Base-by-base conservation (phyloP, 2,888 invertebrate species). In the Temnothorax rugatulus region DNA sequence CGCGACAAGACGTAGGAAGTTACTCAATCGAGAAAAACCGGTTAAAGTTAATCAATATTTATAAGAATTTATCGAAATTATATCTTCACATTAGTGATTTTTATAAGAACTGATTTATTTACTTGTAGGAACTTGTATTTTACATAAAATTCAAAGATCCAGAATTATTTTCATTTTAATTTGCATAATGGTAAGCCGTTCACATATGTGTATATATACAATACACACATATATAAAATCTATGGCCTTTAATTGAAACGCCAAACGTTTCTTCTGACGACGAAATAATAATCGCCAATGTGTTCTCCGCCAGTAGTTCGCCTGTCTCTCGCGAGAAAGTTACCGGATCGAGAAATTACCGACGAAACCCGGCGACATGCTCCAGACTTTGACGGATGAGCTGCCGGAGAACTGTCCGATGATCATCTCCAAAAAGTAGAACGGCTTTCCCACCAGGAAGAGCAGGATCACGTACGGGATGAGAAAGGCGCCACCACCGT, bases 341-440 rank as follows among this genome's bases (percentile, higher is more conserved):
- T 41, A 71, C 11, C 7, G 44, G 4, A 21, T 34, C 38, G 7
- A n/a, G 11, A 25, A 84, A 79, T 82, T 89, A 92, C 92, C 92
- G 25, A 83, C 76, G 9, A 93, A 96, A 1, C 97, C 96, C 0
- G 98, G 98, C 0, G 96, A 95, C 84, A 97, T 94, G 84, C 95
- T 95, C 96, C 97, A 97, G 50, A 98, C 96, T 93, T 97, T 97
- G 1, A 98, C 97, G 2, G 97, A 97, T 84, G 98, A 98, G 89
- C 96, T 96, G 82, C 97, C 97, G 79, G 97, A 97, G 93, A 98
- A 98, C 94, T 98, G 98, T 11, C 98, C 98, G 21, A 98, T 93
- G 8, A 97, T 96, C 96, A 98, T 97, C 95, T 98, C 98, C 93
- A 98, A 95, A 93, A 97, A 98, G 94, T 98, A 98, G 95, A 98